Base-by-base conservation (phyloP, 2,888 invertebrate genomes). In the Linhomoeus sp. region DNA sequence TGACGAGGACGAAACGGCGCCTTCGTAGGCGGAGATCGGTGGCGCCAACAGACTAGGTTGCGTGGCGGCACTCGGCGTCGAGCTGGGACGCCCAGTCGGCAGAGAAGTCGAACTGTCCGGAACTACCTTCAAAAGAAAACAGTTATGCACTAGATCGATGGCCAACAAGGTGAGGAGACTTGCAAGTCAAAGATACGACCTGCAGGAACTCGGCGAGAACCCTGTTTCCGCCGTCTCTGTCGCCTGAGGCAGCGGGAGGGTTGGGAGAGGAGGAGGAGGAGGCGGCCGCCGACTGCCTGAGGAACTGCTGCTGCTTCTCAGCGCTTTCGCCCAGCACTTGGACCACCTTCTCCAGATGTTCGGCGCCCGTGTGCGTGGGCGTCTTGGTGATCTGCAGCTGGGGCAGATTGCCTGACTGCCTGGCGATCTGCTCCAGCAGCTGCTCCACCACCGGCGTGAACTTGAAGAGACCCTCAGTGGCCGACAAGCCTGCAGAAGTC, bases 381-480 rank as follows among this genome's bases (percentile, higher is more conserved):
- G 44, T 44, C 22, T 44, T 44, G 23, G 33, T 36, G 37, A 40
- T 5, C 23, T 24, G 14, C 17, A 44, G 33, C 24, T 33, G 33
- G 3, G 45, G 29, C 39, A 45, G 24, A 2, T 36, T 9, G 43
- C 23, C 14, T 3, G 7, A 41, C 20, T 9, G 23, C n/a, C 20
- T 5, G 40, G 26, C 1, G 26, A 38, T 1, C 36, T 38, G 49
- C 25, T 57, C 49, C 23, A 57, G 47, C 24, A 62, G 62, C 41
- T 62, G 61, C 45, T 61, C 61, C 15, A 61, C 60, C 47, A 60
- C 54, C 3, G 62, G 62, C n/a, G n/a, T 38, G 17, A 38, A 38
- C 17, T 38, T 7, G 17, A 38, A 38, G 9, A 38, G 23, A 23
- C 9, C 23, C 41, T 5, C 7, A 3, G 41, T 17, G 17, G 22